Evolutionary conservation across 2,113 vertebrate species (phyloP), one percentile per base, ranked within the genome.

Genomic region (Climacteris rufus): DNA sequence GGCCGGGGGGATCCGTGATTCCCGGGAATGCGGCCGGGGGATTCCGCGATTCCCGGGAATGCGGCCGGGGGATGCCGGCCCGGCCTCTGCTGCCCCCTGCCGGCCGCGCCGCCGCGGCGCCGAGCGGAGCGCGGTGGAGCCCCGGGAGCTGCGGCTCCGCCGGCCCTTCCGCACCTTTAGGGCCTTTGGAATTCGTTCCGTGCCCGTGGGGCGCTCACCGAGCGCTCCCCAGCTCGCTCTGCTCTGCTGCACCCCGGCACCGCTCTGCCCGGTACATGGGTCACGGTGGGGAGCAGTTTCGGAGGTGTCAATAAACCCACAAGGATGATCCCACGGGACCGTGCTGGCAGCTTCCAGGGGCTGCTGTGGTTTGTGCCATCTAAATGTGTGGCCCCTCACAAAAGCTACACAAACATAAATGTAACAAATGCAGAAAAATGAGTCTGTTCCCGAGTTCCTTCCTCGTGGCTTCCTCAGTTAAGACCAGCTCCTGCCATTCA

Each of bases 21-120:
- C 6, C 47, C 11, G 50, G 50, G 50, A 52, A 52, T 2, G 33
- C 11, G 23, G 5, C 11, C 24, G 64, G 25, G 15, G 20, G 47
- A 25, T 37, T 28, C 16, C 11, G 11, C 7, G 39, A 9, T 3
- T 28, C 60, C 35, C 13, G 17, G 47, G 47, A 52, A 39, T 42
- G 40, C 40, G 40, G 40, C 40, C 40, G 40, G 40, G 14, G 40
- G 40, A 14, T 11, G 11, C 49, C n/a, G 19, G 76, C 77, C 53
- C 79, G 74, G 90, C 37, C 77, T 94, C 75, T 96, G 90, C 92
- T 91, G 94, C 92, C 94, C 92, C 42, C 96, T 94, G 81, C 35
- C 80, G 94, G 27, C 69, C 31, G 16, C 27, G 10, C 10, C 37
- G 33, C 49, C 20, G 16, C 13, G 8, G 16, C 53, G 22, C 37